Base-by-base conservation (phyloP, 2,113 vertebrate species). In the Microcebus jonahi region DNA sequence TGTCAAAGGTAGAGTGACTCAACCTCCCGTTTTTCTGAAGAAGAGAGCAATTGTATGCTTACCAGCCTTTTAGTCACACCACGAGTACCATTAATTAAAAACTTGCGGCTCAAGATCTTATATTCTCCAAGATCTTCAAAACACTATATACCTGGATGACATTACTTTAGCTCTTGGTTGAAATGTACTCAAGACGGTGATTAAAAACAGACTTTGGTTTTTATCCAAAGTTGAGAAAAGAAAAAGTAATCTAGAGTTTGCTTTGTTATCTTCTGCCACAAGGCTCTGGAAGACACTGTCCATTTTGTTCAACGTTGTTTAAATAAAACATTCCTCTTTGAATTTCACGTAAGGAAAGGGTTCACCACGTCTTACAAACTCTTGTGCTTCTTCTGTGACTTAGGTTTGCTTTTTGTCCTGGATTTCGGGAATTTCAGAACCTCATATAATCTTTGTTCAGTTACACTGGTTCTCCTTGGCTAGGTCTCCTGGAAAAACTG, bases 171-270 rank as follows among this genome's bases (percentile, higher is more conserved):
- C 25, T 75, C 50, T 91, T 88, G n/a, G 90, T 90, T 91, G 84
- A 97, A 97, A 96, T 57, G 12, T 80, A 68, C 23, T 70, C 75
- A 63, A 95, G 96, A 81, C 65, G 88, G 90, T 97, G 96, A 98
- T 97, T 90, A 89, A 97, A 97, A 95, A 76, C 95, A 96, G 97
- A 88, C 90, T 70, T 96, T 97, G 96, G 90, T 95, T 96, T 97
- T 96, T 89, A 90, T 95, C 91, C 97, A 97, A 89, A 50, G 25
- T 71, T 90, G 70, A 96, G 94, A 95, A 91, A 94, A 97, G 95
- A 95, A 97, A 94, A 96, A 88, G 87, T 91, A 92, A 94, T 81
- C 93, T 71, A 55, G 92, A 87, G 59, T 85, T 93, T 92, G 55
- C 84, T 97, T 96, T 96, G 96, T 92, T 95, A 96, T 95, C 90